Conservation (phyloP, 53 echinoderm and acorn worm species). For the Apostichopus leukothele region DNA sequence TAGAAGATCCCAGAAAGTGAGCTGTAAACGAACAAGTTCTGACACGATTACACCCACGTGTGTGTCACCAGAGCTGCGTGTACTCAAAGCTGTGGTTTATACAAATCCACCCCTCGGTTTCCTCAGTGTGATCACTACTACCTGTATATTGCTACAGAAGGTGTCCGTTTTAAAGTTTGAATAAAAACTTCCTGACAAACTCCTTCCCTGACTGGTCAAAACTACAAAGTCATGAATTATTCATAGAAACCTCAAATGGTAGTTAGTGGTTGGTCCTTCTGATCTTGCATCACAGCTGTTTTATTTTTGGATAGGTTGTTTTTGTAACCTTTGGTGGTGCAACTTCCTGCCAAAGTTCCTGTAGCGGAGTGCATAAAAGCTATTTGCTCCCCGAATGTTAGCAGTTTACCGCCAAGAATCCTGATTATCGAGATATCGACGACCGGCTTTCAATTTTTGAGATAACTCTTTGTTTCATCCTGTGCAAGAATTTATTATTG, state of each 20-base stretch:
- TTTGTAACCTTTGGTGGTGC: neutral
- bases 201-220: constrained; percentile 6
- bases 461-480: neutral
- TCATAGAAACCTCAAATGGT: neutral
- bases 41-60: constrained; percentile 13
- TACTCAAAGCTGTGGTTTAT: neutral
- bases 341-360: constrained; percentile 7
- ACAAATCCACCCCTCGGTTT: neutral
- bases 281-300: neutral
- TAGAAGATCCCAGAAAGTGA: constrained; percentile 10
- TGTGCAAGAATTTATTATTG: neutral
- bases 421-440: neutral
- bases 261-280: neutral
- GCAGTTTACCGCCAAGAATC: constrained; percentile 22
- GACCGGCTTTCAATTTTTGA: neutral
- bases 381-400: neutral
- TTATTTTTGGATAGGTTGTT: neutral
- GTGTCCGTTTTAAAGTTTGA: constrained; percentile 18
- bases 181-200: constrained; percentile 7
- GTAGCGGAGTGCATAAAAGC: constrained; percentile 1
- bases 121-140: neutral
- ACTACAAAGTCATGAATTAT: constrained; percentile 17
- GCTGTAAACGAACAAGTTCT: neutral
- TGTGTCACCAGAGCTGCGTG: neutral
- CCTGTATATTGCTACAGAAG: constrained; percentile 2